Conservation (phyloP, 37 sponge, comb jelly and placozoan species). For the Beroe forskalii region DNA sequence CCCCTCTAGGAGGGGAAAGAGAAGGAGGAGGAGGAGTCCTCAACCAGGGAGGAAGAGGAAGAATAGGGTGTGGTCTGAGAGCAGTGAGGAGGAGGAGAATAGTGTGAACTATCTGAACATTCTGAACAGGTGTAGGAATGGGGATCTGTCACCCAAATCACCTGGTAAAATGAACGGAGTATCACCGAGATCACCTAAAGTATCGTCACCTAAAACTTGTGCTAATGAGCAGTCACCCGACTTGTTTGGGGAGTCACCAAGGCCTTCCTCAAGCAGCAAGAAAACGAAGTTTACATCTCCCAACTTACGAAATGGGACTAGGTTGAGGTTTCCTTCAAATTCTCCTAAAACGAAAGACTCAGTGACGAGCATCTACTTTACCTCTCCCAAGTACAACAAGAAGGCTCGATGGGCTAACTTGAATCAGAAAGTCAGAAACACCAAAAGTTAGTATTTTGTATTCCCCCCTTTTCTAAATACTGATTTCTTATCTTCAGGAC, state of each 20-base stretch:
- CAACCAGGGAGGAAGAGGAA: neutral
- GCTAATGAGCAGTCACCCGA: conserved; percentile 36
- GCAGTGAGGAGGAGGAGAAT: neutral
- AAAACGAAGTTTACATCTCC: neutral
- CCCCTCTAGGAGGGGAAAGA: no score
- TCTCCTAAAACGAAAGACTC: neutral
- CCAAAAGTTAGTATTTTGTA: neutral
- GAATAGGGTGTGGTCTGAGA: neutral
- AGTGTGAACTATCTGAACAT: neutral
- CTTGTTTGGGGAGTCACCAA: neutral
- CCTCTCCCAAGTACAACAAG: neutral
- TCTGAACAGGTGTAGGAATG: neutral
- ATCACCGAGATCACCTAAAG: no score
- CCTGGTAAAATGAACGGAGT: no score
- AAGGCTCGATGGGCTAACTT: neutral
- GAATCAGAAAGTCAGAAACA: neutral
- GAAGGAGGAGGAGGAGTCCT: neutral
- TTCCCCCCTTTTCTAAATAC: no score
- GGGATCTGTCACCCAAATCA: no score
- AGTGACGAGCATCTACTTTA: neutral
- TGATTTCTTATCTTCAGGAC: no score
- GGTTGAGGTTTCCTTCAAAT: neutral
- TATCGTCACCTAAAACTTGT: no score
- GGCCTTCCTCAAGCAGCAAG: neutral
- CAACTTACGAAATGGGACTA: neutral